Conservation (phyloP, 2,888 invertebrate species). For the Cephus rjabovi region DNA sequence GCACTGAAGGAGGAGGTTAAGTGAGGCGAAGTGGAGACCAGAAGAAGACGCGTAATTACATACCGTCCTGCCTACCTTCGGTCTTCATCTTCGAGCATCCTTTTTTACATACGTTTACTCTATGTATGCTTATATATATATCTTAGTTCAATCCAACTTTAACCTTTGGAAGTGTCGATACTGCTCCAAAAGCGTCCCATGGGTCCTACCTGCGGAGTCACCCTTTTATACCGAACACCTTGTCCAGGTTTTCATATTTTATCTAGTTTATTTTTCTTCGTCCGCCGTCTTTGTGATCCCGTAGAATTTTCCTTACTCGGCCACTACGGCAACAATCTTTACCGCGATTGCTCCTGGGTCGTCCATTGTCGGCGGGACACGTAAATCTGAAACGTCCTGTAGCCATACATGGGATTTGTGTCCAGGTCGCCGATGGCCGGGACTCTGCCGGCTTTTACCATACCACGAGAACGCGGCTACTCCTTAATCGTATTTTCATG, state of each 20-base stretch:
- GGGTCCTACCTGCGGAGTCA: neutral
- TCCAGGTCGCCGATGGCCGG: neutral
- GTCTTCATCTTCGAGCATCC: constrained; percentile 5
- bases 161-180: neutral
- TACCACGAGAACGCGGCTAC: neutral
- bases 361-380: neutral
- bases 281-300: neutral
- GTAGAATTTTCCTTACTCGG: neutral
- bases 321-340: neutral
- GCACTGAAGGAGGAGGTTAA: constrained; percentile 5
- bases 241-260: neutral
- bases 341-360: neutral
- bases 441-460: neutral
- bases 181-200: neutral
- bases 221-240: neutral
- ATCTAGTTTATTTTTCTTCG: neutral
- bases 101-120: neutral
- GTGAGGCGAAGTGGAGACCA: constrained; percentile 13
- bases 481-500: constrained; percentile 37
- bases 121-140: neutral
- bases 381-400: neutral
- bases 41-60: constrained; percentile 26
- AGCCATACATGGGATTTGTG: neutral
- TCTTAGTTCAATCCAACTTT: neutral
- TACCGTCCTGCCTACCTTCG: constrained; percentile 12